phyloP scores from a whole-genome alignment of 2,113 vertebrate genomes.

The Struthio camelus region DNA sequence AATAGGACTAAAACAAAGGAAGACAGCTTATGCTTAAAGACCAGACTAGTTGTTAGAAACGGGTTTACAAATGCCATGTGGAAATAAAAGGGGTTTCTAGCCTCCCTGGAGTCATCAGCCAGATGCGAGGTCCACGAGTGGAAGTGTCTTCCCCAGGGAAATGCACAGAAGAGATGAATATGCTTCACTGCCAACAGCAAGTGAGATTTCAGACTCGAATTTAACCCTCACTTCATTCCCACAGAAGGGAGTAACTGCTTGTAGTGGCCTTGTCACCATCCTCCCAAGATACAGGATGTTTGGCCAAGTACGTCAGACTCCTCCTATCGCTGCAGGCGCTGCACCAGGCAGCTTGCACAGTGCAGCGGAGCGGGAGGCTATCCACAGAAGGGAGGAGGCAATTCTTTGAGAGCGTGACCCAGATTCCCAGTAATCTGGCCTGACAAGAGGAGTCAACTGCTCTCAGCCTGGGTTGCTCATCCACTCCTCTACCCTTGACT shows the following conservation, averaged over 20 bases:
- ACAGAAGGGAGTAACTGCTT: background rate
- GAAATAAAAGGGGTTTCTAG: background rate
- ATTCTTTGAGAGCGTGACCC: slow-evolving; percentile 66
- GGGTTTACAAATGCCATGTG: background rate
- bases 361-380: background rate
- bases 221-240: background rate
- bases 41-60: background rate
- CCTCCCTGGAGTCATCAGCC: background rate
- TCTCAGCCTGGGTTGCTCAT: background rate
- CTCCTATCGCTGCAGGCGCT: background rate
- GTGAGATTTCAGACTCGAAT: background rate
- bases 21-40: background rate
- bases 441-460: slow-evolving; percentile 26
- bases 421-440: slow-evolving; percentile 58
- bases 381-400: background rate
- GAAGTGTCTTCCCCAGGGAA: background rate
- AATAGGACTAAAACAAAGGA: background rate
- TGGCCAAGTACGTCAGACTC: background rate
- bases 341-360: background rate
- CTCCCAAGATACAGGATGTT: background rate
- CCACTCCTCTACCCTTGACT: accelerated
- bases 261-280: background rate
- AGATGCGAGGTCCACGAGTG: background rate
- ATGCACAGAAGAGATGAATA: background rate
- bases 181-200: background rate